These are phyloP conservation scores for Coracias cyanogaster DNA, from an alignment of 2,797 vertebrate species.

Conservation along the genomic window DNA sequence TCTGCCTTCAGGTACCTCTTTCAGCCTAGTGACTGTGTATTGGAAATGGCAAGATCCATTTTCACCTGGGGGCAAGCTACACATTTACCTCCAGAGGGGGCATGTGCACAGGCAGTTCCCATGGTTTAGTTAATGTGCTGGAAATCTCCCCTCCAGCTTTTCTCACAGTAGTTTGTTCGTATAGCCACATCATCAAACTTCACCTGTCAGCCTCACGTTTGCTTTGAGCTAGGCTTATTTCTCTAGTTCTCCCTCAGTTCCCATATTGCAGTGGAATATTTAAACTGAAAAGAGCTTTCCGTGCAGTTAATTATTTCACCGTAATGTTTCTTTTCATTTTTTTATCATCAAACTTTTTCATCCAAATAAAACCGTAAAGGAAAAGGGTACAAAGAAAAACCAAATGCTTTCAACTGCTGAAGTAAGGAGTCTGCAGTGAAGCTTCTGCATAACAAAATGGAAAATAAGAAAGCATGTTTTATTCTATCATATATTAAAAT, in stretches of 20 bases:
- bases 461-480: constrained; percentile 48
- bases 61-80: background rate
- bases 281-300: background rate
- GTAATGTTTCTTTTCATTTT: background rate
- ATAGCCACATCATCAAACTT: background rate
- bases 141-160: constrained; percentile 32
- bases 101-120: background rate
- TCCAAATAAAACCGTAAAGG: constrained; percentile 7
- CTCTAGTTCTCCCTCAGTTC: background rate
- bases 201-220: background rate
- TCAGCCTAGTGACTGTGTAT: background rate
- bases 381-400: background rate
- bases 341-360: background rate
- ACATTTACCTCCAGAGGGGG: background rate
- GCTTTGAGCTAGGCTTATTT: background rate
- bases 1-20: background rate
- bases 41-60: background rate
- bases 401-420: constrained; percentile 13
- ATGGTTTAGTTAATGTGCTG: background rate
- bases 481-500: constrained; percentile 62
- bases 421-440: background rate
- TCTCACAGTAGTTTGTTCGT: background rate
- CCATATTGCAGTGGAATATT: background rate
- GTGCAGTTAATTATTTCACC: background rate
- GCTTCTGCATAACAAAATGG: constrained; percentile 13